Base-by-base conservation (phyloP, 2,113 vertebrate species). In the Aviceda subcristata region DNA sequence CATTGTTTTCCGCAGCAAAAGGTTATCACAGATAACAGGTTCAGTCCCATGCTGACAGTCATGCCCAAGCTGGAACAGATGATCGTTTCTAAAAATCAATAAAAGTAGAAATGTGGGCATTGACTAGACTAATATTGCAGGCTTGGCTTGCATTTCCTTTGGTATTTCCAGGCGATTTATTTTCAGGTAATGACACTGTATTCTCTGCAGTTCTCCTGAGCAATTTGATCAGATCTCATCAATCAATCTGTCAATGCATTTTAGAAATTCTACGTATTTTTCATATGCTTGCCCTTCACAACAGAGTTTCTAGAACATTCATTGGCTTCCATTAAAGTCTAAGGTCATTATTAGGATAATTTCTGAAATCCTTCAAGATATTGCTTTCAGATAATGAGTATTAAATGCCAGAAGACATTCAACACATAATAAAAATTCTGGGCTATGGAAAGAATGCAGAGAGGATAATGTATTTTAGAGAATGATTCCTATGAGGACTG, bases 41-140 rank as follows among this genome's bases (percentile, higher is more conserved):
- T 96, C 81, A 83, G 69, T 68, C 39, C 14, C 79, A 50, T 62
- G 53, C 29, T 97, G 78, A 86, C 74, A 90, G 73, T 62, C 57
- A 63, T 82, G 34, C 20, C 26, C 36, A 81, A 90, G 39, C 21
- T 93, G 73, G 73, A 94, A 88, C 30, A 89, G 81, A 84, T 82
- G 56, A 91, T 92, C 48, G 79, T 93, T 94, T 92, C 64, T 88
- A 89, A 93, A 96, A 94, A 90, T 94, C 93, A 94, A 90, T 96
- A 95, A 53, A 94, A 93, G 64, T 46, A 82, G 73, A 88, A 92
- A 90, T 57, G 55, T 41, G n/a, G 55, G 46, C 39, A 82, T 84
- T 67, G 81, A 85, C 76, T 66, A 45, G 59, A 92, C 39, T 76
- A 77, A 92, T 91, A 90, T 77, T 94, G 21, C 59, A 95, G 74